Conservation (phyloP, 2,113 vertebrate species). For the Leptobrachium leishanense region DNA sequence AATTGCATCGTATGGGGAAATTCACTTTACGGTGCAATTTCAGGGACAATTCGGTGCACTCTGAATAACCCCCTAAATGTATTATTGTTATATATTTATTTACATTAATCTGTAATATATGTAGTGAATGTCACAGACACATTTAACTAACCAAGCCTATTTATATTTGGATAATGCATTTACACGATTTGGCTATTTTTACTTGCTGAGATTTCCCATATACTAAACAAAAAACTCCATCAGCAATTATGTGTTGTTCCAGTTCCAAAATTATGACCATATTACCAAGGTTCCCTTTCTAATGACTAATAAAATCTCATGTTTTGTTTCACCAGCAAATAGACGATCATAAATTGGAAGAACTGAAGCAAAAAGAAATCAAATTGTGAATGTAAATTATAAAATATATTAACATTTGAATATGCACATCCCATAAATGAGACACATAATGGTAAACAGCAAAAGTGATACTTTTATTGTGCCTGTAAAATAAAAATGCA, state of each 20-base stretch:
- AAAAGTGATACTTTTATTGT: neutral
- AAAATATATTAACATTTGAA: neutral
- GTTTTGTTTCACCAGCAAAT: slow-evolving; percentile 51
- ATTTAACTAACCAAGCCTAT: neutral
- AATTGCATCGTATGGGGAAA: too few species aligned
- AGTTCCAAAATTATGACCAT: slow-evolving; percentile 62
- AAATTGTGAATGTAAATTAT: neutral
- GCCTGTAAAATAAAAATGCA: too few species aligned
- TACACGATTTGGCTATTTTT: slow-evolving; percentile 27
- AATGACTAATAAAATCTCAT: slow-evolving; percentile 66
- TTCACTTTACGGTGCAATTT: too few species aligned
- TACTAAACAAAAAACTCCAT: slow-evolving; percentile 69
- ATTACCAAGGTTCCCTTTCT: slow-evolving; percentile 58
- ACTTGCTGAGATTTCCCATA: slow-evolving; percentile 60
- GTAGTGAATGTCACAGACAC: neutral
- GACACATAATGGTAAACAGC: neutral
- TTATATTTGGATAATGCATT: neutral
- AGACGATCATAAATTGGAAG: slow-evolving; percentile 55
- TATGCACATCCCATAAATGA: neutral
- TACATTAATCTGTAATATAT: neutral
- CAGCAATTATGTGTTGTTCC: slow-evolving; percentile 54
- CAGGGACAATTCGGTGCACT: too few species aligned
- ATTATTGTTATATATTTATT: too few species aligned
- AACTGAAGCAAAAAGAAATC: slow-evolving; percentile 37
- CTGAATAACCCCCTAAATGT: too few species aligned